Conservation (phyloP, 2,797 vertebrate species). For the Sebastiscus tertius region DNA sequence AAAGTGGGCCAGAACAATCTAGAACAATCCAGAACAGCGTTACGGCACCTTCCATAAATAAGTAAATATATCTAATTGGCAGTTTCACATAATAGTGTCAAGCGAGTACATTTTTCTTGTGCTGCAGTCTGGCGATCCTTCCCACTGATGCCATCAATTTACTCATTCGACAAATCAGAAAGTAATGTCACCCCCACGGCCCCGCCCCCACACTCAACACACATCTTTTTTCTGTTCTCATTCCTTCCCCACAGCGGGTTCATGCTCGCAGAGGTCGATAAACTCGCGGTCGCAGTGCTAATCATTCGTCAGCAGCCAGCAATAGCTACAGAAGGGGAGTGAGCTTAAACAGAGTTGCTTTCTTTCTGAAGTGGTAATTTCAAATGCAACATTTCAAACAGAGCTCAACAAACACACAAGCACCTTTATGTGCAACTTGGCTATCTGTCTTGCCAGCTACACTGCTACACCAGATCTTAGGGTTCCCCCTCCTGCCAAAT, state of each 20-base stretch:
- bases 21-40: neutral
- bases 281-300: neutral
- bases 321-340: no score
- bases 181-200: neutral
- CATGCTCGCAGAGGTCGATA: neutral
- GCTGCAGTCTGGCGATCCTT: neutral
- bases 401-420: neutral
- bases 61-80: neutral
- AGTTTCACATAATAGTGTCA: neutral
- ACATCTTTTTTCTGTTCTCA: neutral
- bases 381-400: neutral
- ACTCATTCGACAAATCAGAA: neutral
- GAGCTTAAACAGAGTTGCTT: neutral
- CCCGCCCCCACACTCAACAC: neutral
- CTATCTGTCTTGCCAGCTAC: neutral
- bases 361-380: neutral
- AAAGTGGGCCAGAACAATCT: neutral
- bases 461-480: neutral
- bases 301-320: neutral
- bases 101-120: no score
- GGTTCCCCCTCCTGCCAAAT: neutral
- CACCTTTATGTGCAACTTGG: neutral
- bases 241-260: neutral
- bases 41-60: neutral
- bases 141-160: neutral